Base-by-base conservation (phyloP, 1,140 invertebrate genomes). In the Bicyclus anynana region DNA sequence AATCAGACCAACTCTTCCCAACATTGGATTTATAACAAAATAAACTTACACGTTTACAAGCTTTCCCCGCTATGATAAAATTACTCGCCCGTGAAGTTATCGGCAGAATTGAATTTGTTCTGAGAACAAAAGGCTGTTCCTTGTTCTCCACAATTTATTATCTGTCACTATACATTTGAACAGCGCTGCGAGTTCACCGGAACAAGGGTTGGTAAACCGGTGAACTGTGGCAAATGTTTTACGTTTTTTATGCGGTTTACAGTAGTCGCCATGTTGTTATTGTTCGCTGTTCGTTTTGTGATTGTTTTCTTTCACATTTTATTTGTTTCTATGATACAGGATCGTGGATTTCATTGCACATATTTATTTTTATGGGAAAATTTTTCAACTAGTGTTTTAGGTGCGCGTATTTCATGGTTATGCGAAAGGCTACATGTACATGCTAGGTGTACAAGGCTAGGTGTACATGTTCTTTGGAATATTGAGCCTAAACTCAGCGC, bases 61-160 rank as follows among this genome's bases (percentile, higher is more conserved):
- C 40, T 44, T 47, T 47, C 44, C 5, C 7, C 13, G 21, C 44
- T 47, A 26, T 46, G 29, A 54, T 54, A 47, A 47, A 47, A 54
- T 54, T 54, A 54, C 42, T 54, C 18, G 29, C 42, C 21, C 42
- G 27, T 21, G 29, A 37, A 54, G 20, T 55, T 48, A 55, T 55
- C 42, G 53, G n/a, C 27, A 16, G 53, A 47, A 55, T 55, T 55
- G 42, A 47, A 47, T 55, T 55, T 55, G 53, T 55, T 55, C 27
- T 47, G 10, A 55, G 53, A 55, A 55, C 53, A 48, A 47, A 55
- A 40, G 26, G 42, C 29, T 21, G 29, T 35, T 55, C 12, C 29
- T 13, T 42, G 27, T 55, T 26, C 29, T 26, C 50, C n/a, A 18
- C 38, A 53, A 53, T 53, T 53, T 53, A 53, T 40, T 53, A 26